These are phyloP conservation scores for Mesorhabditis belari DNA, from an alignment of 2,888 invertebrate genomes.

Conservation along the genomic window DNA sequence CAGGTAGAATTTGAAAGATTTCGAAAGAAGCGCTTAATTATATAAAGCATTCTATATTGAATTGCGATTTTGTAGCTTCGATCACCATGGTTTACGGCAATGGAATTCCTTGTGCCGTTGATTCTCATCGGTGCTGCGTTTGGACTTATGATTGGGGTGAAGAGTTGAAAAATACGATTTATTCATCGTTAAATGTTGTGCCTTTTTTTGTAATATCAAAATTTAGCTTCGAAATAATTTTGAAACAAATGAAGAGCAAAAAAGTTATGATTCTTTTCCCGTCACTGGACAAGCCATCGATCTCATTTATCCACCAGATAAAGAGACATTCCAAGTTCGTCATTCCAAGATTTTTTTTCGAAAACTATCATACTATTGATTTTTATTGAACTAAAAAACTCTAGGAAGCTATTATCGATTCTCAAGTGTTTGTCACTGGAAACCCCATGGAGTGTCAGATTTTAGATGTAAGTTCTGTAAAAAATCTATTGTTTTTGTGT, in stretches of 20 bases:
- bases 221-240: constrained; percentile 37
- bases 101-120: constrained; percentile 43
- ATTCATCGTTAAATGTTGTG: neutral
- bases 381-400: no score
- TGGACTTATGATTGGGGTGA: constrained; percentile 43
- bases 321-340: no score
- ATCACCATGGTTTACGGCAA: constrained; percentile 36
- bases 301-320: constrained; percentile 24
- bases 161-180: no score
- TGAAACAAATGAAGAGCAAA: constrained; percentile 22
- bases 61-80: constrained; percentile 4
- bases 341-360: no score
- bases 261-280: constrained; percentile 24
- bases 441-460: constrained; percentile 21
- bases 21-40: neutral
- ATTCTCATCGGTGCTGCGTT: constrained; percentile 38
- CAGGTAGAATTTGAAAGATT: constrained; percentile 31
- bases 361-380: no score
- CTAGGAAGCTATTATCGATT: constrained; percentile 22
- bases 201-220: neutral
- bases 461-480: constrained; percentile 8
- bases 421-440: constrained; percentile 12
- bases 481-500: no score
- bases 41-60: neutral
- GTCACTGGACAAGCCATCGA: constrained; percentile 34